phyloP scores from a whole-genome alignment of 2,797 vertebrate species.

The Falco cherrug region DNA sequence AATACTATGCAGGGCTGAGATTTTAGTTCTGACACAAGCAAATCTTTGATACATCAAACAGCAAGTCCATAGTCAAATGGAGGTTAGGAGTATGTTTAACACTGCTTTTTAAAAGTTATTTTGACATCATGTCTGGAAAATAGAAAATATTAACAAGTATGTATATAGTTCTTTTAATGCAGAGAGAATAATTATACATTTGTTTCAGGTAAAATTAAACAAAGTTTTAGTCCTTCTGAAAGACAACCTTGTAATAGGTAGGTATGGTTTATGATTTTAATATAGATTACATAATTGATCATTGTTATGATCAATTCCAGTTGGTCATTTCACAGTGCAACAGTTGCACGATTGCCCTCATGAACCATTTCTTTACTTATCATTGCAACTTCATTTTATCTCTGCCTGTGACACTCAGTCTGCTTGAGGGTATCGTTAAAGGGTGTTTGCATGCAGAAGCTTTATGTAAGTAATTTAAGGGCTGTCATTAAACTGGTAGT shows the following conservation, averaged over 20 bases:
- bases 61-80: background rate
- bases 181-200: background rate
- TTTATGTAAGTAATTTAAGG: background rate
- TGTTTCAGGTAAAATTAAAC: slow-evolving; percentile 73
- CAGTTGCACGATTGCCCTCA: background rate
- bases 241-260: slow-evolving; percentile 71
- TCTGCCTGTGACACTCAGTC: background rate
- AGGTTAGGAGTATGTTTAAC: background rate
- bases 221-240: slow-evolving; percentile 73
- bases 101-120: background rate
- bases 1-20: background rate
- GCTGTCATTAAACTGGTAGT: background rate
- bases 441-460: background rate
- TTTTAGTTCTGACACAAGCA: background rate
- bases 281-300: background rate
- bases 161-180: background rate
- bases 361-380: background rate
- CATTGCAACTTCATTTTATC: background rate
- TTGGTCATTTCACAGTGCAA: background rate
- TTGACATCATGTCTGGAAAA: background rate
- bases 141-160: background rate
- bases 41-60: background rate
- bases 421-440: background rate
- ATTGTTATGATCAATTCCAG: background rate
- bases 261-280: slow-evolving; percentile 1